Conservation (phyloP, 2,113 vertebrate species). For the Myotis davidii region DNA sequence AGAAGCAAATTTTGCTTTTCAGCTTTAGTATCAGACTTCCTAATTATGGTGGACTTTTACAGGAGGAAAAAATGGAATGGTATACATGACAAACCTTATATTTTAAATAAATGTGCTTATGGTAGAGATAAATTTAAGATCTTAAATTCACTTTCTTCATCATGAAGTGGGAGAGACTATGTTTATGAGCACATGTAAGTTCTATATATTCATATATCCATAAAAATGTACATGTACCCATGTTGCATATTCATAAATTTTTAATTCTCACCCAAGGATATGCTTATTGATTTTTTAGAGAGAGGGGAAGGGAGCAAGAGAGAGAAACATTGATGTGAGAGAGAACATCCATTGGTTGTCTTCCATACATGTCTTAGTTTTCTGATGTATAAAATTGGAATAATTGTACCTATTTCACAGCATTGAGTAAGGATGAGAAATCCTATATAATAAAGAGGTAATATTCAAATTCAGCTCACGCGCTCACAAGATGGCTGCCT, state of each 20-base stretch:
- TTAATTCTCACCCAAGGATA: neutral
- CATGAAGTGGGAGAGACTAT: neutral
- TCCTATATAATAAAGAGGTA: no score
- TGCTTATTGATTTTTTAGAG: neutral
- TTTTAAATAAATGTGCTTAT: neutral
- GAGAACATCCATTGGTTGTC: neutral
- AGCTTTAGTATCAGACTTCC: slow-evolving; percentile 68
- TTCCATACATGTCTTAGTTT: neutral
- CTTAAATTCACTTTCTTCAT: neutral
- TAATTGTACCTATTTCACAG: neutral
- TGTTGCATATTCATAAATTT: neutral
- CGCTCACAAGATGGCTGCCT: no score
- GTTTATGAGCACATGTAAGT: neutral
- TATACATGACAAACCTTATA: neutral
- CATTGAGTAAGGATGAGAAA: neutral
- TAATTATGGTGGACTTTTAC: neutral
- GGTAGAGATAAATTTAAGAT: neutral
- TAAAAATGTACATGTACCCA: neutral
- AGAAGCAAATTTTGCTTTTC: slow-evolving; percentile 51
- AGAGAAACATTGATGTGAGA: neutral
- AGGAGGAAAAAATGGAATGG: neutral
- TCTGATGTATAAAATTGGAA: neutral
- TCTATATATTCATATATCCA: neutral
- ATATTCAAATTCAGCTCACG: no score
- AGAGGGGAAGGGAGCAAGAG: neutral